A percentile compares a stretch with the other conserved stretches of the same genome.
Evolutionary conservation across 2,797 vertebrate species (phyloP).

Genomic region (Mastacembelus armatus): DNA sequence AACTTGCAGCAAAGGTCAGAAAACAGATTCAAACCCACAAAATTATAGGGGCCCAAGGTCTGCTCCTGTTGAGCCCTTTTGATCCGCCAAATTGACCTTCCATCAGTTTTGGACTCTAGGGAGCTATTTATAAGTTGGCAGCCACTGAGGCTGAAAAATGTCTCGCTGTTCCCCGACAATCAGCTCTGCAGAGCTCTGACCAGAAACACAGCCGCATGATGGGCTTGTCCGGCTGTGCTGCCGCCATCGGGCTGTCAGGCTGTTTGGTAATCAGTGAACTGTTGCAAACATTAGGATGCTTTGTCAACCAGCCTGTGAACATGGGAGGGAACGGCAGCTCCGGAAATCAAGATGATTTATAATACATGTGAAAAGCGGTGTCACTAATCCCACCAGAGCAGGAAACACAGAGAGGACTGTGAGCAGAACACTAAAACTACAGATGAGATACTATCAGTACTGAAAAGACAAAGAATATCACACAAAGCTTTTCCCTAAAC

Average conservation of each 20-base stretch:
- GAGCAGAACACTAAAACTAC: slow-evolving; percentile 20
- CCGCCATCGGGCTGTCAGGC: slow-evolving; percentile 52
- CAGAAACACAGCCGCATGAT: slow-evolving; percentile 50
- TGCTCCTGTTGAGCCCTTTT: slow-evolving; percentile 46
- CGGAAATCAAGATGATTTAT: slow-evolving; percentile 58
- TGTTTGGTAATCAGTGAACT: slow-evolving; percentile 67
- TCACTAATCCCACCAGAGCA: slow-evolving; percentile 47
- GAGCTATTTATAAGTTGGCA: slow-evolving; percentile 70
- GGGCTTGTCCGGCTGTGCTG: slow-evolving; percentile 51
- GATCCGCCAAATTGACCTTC: slow-evolving; percentile 69
- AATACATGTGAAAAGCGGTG: slow-evolving; percentile 36
- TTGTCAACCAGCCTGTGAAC: slow-evolving; percentile 58
- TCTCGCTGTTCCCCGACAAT: slow-evolving; percentile 58
- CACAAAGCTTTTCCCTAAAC: slow-evolving; percentile 5
- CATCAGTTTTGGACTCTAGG: slow-evolving; percentile 57
- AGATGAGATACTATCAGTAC: slow-evolving; percentile 17
- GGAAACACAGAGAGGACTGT: slow-evolving; percentile 44
- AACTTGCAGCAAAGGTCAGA: slow-evolving; percentile 44
- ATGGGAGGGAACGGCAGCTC: slow-evolving; percentile 23
- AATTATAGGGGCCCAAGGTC: slow-evolving; percentile 50
- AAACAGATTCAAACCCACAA: slow-evolving; percentile 57
- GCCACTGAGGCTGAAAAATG: slow-evolving; percentile 65
- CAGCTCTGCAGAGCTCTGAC: slow-evolving; percentile 50
- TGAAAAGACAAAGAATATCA: slow-evolving; percentile 19
- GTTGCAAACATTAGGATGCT: slow-evolving; percentile 60